Percentiles rank a stretch among this genome's conserved stretches.
phyloP scores from a whole-genome alignment of 2,888 invertebrate genomes.

The Brachynemurus nebulosus region DNA sequence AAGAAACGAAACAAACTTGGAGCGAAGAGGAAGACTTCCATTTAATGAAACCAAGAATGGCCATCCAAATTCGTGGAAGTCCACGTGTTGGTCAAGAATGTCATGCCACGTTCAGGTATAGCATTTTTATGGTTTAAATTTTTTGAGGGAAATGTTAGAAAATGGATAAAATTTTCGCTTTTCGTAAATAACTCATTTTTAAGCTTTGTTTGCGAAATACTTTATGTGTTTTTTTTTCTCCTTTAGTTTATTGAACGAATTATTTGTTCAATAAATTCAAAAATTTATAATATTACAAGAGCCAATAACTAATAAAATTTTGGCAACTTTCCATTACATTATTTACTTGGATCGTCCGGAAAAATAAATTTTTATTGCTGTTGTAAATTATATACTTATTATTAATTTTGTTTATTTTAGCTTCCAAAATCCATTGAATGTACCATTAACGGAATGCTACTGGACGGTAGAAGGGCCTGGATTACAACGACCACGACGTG shows the following conservation, averaged over 20 bases:
- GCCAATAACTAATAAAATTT: background rate
- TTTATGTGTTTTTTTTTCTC: too few relatives aligned
- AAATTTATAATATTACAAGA: too few relatives aligned
- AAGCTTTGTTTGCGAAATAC: too few relatives aligned
- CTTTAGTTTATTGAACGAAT: too few relatives aligned
- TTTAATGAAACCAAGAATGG: slow-evolving; percentile 50
- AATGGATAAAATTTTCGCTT: too few relatives aligned
- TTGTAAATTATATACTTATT: background rate
- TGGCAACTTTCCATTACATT: background rate
- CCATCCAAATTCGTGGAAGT: slow-evolving; percentile 44
- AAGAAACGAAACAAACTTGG: slow-evolving; percentile 60
- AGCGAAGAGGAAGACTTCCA: slow-evolving; percentile 60
- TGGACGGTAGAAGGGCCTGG: slow-evolving; percentile 59
- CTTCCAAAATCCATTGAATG: slow-evolving; percentile 53
- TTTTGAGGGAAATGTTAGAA: too few relatives aligned
- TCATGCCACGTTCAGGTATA: slow-evolving; percentile 37
- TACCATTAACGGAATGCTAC: slow-evolving; percentile 48
- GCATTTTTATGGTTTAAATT: too few relatives aligned
- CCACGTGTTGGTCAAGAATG: slow-evolving; percentile 40
- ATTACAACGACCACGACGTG: slow-evolving; percentile 43
- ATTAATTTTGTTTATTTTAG: slow-evolving; percentile 23
- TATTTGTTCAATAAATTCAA: too few relatives aligned
- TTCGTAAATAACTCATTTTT: too few relatives aligned
- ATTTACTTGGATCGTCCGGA: background rate
- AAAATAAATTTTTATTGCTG: background rate